Percentiles rank a stretch among this genome's conserved stretches.
Conservation (phyloP, 2,113 vertebrate species). For the Empidonax alnorum region DNA sequence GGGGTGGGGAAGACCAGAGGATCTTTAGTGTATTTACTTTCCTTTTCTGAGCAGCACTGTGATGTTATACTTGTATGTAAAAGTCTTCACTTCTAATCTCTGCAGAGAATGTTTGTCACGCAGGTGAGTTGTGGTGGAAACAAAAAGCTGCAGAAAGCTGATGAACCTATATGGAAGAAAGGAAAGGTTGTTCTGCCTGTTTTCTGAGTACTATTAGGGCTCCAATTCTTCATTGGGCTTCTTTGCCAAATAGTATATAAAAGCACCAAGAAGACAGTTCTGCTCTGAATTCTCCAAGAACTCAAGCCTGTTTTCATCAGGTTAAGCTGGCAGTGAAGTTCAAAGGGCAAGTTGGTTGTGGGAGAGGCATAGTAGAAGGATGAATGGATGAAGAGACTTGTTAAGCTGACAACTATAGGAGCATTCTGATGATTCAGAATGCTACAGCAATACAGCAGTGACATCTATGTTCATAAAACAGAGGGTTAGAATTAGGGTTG, state of each 20-base stretch:
- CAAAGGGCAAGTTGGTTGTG: not conserved
- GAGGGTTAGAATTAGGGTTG: not conserved
- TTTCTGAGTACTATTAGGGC: not conserved
- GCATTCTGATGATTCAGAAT: not conserved
- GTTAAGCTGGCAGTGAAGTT: not conserved
- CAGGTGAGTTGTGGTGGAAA: not conserved
- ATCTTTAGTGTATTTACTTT: not conserved
- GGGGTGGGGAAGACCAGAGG: not conserved
- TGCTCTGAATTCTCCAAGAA: not conserved
- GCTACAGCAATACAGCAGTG: not conserved
- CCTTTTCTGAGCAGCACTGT: not conserved
- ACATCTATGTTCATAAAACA: not conserved
- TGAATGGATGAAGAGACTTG: not conserved
- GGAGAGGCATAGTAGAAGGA: not conserved
- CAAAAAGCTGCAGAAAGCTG: not conserved
- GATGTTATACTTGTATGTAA: not conserved
- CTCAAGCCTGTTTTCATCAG: not conserved
- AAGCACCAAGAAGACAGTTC: not conserved
- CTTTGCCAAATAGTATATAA: not conserved
- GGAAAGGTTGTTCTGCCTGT: not conserved
- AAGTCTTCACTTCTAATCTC: not conserved
- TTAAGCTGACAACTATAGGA: not conserved
- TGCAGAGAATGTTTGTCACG: not conserved
- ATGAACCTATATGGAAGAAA: not conserved
- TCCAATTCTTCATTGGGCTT: not conserved